phyloP scores from a whole-genome alignment of 2,888 invertebrate species.

The Nomada ruficornis region DNA sequence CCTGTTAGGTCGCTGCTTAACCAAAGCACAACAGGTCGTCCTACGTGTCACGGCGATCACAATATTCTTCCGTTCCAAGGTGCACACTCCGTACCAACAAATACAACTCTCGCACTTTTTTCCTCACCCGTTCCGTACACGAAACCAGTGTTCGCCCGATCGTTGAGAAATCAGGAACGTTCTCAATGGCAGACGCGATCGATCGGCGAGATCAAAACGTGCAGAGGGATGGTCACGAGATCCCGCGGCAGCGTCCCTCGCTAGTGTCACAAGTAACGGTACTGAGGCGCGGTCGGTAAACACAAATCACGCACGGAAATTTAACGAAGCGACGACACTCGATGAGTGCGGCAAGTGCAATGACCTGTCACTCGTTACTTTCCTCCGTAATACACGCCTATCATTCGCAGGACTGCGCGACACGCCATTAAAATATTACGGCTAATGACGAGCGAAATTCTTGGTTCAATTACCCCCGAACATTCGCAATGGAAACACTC shows the following conservation, averaged over 20 bases:
- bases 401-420: background rate
- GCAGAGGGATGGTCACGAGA: constrained; percentile 8
- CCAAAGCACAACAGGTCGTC: constrained; percentile 36
- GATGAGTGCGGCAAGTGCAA: constrained; percentile 52
- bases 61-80: too few species aligned
- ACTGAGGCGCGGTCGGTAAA: constrained; percentile 49
- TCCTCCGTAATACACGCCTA: background rate
- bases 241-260: background rate
- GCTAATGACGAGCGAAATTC: background rate
- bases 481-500: constrained; percentile 6
- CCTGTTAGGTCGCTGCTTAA: constrained; percentile 4
- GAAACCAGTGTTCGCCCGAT: too few species aligned
- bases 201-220: background rate
- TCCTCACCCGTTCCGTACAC: background rate
- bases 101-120: background rate
- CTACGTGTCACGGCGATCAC: background rate
- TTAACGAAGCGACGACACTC: constrained; percentile 48
- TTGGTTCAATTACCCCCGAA: background rate
- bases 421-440: too few species aligned
- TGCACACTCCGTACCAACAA: too few species aligned
- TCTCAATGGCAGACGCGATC: background rate
- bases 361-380: constrained; percentile 48
- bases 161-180: background rate
- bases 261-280: constrained; percentile 61
- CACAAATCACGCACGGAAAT: constrained; percentile 57